A percentile compares a stretch with the other conserved stretches of the same genome.
These are phyloP conservation scores for Leucopternis melanops DNA, from an alignment of 2,113 vertebrate genomes.

Conservation along the genomic window DNA sequence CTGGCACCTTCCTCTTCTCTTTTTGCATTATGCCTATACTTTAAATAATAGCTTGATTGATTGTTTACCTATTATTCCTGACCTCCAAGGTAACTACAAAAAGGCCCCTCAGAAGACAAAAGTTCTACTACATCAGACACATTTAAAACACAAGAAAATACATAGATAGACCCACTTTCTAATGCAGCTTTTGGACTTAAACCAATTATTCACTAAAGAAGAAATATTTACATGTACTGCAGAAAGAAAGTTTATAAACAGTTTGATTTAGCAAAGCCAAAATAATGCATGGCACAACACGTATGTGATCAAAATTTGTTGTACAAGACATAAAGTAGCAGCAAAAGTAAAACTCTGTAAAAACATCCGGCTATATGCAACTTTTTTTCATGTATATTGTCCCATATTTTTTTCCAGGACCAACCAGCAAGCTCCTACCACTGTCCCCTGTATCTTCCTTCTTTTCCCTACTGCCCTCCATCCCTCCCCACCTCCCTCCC, in stretches of 20 bases:
- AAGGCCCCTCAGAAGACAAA: background rate
- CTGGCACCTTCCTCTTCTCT: background rate
- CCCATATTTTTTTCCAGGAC: background rate
- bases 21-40: background rate
- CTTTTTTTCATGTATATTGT: background rate
- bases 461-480: background rate
- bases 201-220: background rate
- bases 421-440: background rate
- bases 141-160: background rate
- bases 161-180: background rate
- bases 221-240: background rate
- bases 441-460: background rate
- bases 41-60: background rate
- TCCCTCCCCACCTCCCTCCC: background rate
- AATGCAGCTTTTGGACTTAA: background rate
- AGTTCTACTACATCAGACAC: background rate
- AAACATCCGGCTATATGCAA: background rate
- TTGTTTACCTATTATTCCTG: background rate
- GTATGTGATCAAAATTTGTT: background rate
- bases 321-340: background rate
- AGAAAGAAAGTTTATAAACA: background rate
- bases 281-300: background rate
- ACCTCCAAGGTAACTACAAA: background rate
- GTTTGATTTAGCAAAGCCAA: background rate
- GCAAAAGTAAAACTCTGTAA: background rate